These are phyloP conservation scores for Scaptomyza polygonia DNA, from an alignment of 2,888 invertebrate species.

Conservation along the genomic window DNA sequence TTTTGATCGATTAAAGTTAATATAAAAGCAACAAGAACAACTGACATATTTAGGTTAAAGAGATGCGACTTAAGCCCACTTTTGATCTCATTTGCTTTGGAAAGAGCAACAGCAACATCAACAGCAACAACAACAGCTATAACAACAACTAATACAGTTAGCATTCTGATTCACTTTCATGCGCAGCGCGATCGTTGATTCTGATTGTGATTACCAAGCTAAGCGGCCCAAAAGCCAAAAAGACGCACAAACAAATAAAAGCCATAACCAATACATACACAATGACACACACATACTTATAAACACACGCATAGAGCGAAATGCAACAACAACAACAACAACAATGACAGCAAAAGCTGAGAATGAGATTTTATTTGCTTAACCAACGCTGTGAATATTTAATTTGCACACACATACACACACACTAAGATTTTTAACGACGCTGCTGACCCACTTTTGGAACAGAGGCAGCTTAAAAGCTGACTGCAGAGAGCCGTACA, in stretches of 20 bases:
- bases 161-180: conserved; percentile 79
- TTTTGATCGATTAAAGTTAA: no score
- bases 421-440: conserved; percentile 62
- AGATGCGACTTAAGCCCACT: conserved; percentile 76
- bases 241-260: conserved; percentile 49
- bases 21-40: conserved; percentile 13
- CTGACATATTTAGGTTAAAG: conserved; percentile 72
- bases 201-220: conserved; percentile 44
- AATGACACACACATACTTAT: background rate
- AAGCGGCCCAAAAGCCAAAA: conserved; percentile 46
- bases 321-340: conserved; percentile 56
- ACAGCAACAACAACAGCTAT: conserved; percentile 30
- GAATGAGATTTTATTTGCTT: conserved; percentile 75
- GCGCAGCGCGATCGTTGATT: conserved; percentile 66
- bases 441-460: conserved; percentile 73
- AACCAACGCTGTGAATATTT: conserved; percentile 77
- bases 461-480: conserved; percentile 66
- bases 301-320: conserved; percentile 44
- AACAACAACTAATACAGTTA: conserved; percentile 42
- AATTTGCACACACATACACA: conserved; percentile 70
- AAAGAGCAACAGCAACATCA: conserved; percentile 45
- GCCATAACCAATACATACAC: conserved; percentile 25
- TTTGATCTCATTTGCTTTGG: conserved; percentile 76
- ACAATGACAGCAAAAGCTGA: conserved; percentile 57
- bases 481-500: conserved; percentile 56